These are phyloP conservation scores for Amblyjoppa fuscipennis DNA, from an alignment of 2,888 invertebrate genomes.

Conservation along the genomic window DNA sequence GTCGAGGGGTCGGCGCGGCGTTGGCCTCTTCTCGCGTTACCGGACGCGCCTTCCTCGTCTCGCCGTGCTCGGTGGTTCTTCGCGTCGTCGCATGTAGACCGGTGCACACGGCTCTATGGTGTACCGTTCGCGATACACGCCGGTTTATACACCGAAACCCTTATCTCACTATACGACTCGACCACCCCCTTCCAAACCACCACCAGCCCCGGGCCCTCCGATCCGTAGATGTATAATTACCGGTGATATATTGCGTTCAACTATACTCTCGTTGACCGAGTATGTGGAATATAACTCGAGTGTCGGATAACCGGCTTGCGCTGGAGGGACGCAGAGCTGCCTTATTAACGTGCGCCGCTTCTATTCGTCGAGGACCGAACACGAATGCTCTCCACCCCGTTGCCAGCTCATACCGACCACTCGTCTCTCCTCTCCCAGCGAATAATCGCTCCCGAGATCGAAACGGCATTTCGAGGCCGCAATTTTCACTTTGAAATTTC, in stretches of 20 bases:
- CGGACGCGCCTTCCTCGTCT: constrained; percentile 44
- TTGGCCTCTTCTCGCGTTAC: constrained; percentile 71
- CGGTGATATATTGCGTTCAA: constrained; percentile 76
- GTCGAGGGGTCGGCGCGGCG: background rate
- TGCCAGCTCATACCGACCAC: background rate
- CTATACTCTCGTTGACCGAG: constrained; percentile 67
- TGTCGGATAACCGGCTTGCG: constrained; percentile 61
- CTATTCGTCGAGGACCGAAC: constrained; percentile 10
- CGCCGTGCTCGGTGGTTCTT: constrained; percentile 9
- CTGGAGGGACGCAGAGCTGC: constrained; percentile 11
- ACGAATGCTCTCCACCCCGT: constrained; percentile 21
- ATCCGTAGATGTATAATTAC: constrained; percentile 75
- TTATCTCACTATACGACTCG: background rate
- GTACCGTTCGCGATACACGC: constrained; percentile 3
- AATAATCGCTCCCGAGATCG: background rate
- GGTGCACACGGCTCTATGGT: background rate
- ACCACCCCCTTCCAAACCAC: background rate
- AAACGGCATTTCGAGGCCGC: background rate
- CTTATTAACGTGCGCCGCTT: constrained; percentile 43
- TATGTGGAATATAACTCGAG: constrained; percentile 63
- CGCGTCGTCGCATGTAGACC: background rate
- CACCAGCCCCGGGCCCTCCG: background rate
- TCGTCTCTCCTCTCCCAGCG: background rate
- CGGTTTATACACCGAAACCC: background rate
- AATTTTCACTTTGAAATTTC: background rate